Evolutionary conservation across 2,113 vertebrate genomes (phyloP).

Genomic region (Phaethon lepturus): DNA sequence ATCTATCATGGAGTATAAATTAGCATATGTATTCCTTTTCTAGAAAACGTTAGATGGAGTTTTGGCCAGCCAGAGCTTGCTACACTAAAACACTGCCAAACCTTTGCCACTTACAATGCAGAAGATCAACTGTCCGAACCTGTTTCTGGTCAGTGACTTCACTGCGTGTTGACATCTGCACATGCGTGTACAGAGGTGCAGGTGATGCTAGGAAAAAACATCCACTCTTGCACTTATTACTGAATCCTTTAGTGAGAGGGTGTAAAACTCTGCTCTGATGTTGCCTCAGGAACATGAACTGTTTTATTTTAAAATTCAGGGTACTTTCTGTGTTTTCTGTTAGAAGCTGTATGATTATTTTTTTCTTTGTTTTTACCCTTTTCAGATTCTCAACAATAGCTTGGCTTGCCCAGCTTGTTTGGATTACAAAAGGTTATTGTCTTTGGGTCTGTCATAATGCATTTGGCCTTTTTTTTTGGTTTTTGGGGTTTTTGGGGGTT

Average conservation of each 20-base stretch:
- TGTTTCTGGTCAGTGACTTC: not conserved
- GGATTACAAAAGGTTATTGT: conserved; percentile 73
- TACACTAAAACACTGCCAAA: not conserved
- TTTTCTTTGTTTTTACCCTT: conserved; percentile 23
- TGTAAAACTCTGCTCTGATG: not conserved
- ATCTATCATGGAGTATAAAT: conserved; percentile 26
- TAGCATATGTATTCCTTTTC: conserved; percentile 39
- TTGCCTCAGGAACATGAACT: not conserved
- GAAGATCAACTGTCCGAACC: not conserved
- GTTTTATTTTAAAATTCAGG: conserved; percentile 11
- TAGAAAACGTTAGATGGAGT: not conserved
- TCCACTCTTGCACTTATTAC: not conserved
- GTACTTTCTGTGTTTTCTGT: conserved; percentile 23
- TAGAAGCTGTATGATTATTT: not conserved
- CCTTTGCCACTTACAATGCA: not conserved
- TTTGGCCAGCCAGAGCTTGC: not conserved
- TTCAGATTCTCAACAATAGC: conserved; percentile 58
- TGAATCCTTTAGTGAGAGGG: not conserved
- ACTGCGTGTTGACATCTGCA: not conserved
- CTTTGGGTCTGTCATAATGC: conserved; percentile 59
- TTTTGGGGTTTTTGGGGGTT: not conserved
- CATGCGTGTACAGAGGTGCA: not conserved
- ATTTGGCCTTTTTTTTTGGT: conserved; percentile 33
- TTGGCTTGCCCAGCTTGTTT: conserved; percentile 65
- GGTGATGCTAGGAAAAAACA: not conserved